phyloP scores from a whole-genome alignment of 2,888 invertebrate genomes.

The Automeris io region DNA sequence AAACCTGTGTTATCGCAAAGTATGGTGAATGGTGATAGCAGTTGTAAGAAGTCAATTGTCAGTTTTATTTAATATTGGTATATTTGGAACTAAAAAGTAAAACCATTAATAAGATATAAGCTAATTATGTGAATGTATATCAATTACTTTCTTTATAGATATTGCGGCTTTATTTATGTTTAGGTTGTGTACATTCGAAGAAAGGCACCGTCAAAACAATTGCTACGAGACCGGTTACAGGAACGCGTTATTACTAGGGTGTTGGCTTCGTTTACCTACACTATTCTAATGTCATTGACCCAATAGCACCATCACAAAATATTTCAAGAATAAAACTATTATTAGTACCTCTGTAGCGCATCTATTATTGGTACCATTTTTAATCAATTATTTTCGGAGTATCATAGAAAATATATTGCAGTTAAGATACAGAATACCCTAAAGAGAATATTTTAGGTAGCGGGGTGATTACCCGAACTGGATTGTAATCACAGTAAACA shows the following conservation, averaged over 20 bases:
- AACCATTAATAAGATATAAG: no score
- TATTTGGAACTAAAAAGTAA: no score
- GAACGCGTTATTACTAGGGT: constrained; percentile 2
- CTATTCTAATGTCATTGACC: constrained; percentile 9
- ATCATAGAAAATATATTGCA: no score
- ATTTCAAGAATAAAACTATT: constrained; percentile 5
- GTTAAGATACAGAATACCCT: no score
- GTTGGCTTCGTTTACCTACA: constrained; percentile 8
- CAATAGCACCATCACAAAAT: not conserved
- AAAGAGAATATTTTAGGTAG: no score
- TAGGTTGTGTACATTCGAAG: not conserved
- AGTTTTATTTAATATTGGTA: no score
- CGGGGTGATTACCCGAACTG: no score
- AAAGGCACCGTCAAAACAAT: constrained; percentile 5
- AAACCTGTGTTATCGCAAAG: no score
- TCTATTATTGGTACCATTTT: constrained; percentile 1
- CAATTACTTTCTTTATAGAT: not conserved
- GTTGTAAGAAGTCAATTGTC: no score
- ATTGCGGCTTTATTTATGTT: not conserved
- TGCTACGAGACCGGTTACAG: constrained; percentile 6
- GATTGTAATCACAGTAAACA: no score
- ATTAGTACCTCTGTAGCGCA: not conserved
- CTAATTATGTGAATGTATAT: not conserved
- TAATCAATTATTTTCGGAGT: no score
- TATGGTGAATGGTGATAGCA: no score